Evolutionary conservation across 2,888 invertebrate genomes (phyloP).

Genomic region (Baccha elongata): DNA sequence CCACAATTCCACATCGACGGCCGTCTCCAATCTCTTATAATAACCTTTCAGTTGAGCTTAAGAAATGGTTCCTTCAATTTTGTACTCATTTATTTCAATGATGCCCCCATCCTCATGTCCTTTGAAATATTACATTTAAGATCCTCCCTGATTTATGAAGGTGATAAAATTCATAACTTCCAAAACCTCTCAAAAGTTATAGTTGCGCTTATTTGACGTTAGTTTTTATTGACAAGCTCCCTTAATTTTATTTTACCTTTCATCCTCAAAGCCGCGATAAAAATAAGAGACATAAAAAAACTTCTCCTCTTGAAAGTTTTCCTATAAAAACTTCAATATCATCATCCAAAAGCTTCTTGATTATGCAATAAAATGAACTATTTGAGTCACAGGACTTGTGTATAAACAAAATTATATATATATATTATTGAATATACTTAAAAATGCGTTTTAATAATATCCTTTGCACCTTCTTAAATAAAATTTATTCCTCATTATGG

Average conservation of each 20-base stretch:
- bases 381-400: not conserved
- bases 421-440: not conserved
- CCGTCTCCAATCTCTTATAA: no score
- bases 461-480: conserved; percentile 12
- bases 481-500: conserved; percentile 1
- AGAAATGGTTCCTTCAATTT: no score
- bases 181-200: conserved; percentile 3
- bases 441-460: conserved; percentile 21
- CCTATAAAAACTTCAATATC: conserved; percentile 15
- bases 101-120: not conserved
- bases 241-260: conserved; percentile 9
- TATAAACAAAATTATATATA: not conserved
- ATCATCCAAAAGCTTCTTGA: conserved; percentile 14
- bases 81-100: not conserved
- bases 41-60: no score
- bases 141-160: conserved; percentile 32
- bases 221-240: conserved; percentile 9
- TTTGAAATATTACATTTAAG: not conserved
- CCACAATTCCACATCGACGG: no score
- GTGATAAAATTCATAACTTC: conserved; percentile 19
- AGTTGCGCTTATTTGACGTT: conserved; percentile 10
- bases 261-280: not conserved
- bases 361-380: conserved; percentile 32
- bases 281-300: conserved; percentile 10
- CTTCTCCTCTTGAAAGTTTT: conserved; percentile 15